These are phyloP conservation scores for Sminthopsis crassicaudata DNA, from an alignment of 2,113 vertebrate genomes.

Conservation along the genomic window DNA sequence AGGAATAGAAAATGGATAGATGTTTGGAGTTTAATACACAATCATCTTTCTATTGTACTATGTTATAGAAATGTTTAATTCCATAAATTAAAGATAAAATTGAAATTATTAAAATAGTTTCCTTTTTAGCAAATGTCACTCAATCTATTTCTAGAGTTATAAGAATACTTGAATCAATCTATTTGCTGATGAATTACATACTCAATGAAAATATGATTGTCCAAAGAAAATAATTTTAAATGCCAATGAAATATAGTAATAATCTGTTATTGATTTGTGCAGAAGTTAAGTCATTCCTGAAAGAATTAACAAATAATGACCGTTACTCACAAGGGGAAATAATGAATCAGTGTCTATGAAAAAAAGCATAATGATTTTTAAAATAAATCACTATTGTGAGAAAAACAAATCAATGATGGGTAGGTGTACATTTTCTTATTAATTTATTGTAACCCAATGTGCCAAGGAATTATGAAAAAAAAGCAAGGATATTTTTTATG, in stretches of 20 bases:
- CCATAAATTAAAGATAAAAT: too few species aligned
- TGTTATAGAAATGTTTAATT: too few species aligned
- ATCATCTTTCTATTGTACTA: too few species aligned
- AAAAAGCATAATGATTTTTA: too few species aligned
- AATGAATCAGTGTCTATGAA: neutral
- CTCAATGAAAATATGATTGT: neutral
- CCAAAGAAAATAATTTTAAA: neutral
- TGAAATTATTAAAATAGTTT: neutral
- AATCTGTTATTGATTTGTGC: neutral
- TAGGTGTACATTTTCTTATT: too few species aligned
- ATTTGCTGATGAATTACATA: neutral
- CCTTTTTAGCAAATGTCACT: slow-evolving; percentile 60
- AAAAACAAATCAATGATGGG: too few species aligned
- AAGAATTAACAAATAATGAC: neutral
- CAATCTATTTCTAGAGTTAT: slow-evolving; percentile 54
- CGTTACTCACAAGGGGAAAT: neutral
- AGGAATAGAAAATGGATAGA: too few species aligned
- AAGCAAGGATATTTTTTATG: too few species aligned
- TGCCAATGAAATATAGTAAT: neutral
- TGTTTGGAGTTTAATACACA: too few species aligned
- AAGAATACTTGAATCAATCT: slow-evolving; percentile 31
- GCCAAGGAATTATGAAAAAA: too few species aligned
- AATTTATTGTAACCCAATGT: too few species aligned
- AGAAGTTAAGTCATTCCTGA: neutral
- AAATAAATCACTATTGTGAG: too few species aligned